phyloP scores from a whole-genome alignment of 92 coral and sea anemone genomes.

The Scolanthus callimorphus region DNA sequence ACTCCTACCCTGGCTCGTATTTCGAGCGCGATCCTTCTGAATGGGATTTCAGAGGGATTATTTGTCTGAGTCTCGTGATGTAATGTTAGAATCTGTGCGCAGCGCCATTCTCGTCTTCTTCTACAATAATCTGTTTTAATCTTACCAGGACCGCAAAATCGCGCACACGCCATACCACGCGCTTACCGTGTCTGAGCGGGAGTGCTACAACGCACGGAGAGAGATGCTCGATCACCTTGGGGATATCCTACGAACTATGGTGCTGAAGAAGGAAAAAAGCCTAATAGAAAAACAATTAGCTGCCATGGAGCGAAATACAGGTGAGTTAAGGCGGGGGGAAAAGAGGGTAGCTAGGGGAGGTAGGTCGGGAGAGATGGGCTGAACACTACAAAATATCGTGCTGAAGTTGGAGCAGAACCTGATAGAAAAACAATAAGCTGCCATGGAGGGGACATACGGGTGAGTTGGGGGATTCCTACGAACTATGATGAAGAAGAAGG shows the following conservation, averaged over 20 bases:
- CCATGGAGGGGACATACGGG: too few species aligned
- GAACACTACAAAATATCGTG: constrained; percentile 84
- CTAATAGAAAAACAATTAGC: constrained; percentile 86
- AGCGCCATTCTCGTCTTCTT: too few species aligned
- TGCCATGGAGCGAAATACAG: constrained; percentile 30
- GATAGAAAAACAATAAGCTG: constrained; percentile 80
- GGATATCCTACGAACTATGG: constrained; percentile 89
- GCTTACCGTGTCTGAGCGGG: constrained; percentile 76
- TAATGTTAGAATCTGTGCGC: too few species aligned
- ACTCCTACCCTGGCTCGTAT: too few species aligned
- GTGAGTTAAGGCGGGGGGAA: background rate
- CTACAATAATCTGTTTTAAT: background rate
- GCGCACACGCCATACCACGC: constrained; percentile 99
- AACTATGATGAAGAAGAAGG: too few species aligned
- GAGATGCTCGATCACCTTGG: constrained; percentile 95
- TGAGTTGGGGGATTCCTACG: too few species aligned
- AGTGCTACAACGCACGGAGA: constrained; percentile 89
- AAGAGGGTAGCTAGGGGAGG: constrained; percentile 19
- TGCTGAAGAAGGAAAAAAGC: constrained; percentile 88
- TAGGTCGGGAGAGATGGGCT: constrained; percentile 92
- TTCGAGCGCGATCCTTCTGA: too few species aligned
- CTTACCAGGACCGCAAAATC: constrained; percentile 87
- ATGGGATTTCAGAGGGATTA: too few species aligned
- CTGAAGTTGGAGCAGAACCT: constrained; percentile 89
- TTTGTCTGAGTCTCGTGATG: too few species aligned